Evolutionary conservation across 1,140 invertebrate species (phyloP), one percentile per base, ranked within the genome.

Genomic region (Samia ricini): DNA sequence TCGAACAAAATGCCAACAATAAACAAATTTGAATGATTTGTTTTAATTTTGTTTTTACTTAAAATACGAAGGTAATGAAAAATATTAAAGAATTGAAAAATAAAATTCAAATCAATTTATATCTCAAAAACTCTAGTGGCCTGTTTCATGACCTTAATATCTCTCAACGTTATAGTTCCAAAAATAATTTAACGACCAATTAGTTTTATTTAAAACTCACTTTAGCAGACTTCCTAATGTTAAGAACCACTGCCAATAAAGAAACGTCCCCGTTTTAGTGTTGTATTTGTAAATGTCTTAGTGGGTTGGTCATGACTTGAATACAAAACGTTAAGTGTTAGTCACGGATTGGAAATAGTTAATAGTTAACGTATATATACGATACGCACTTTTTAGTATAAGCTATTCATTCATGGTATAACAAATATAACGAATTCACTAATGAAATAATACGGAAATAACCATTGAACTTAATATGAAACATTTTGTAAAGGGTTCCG

Each of bases 221-320:
- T 42, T 42, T 12, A 42, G 33, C 15, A 42, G 15, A 42, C 33
- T 15, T 42, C 15, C 33, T 12, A 42, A 7, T 12, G n/a, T 42
- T 42, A 42, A 15, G 33, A 42, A 42, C 33, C 33, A 42, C 33
- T 10, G 12, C 33, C 12, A 12, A 42, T 42, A 29, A 29, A 29
- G 26, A 15, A 42, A 42, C 15, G 33, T 42, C 33, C 33, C 33
- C 33, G 33, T 42, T 42, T 42, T 42, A 15, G 12, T 12, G 15
- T 15, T 15, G 33, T 42, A 4, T 42, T 42, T 42, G 33, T 42
- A 42, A 42, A 42, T 12, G 33, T 42, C 33, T 42, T 42, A 57
- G 29, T 57, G 42, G 56, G 56, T 21, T 36, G 56, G 26, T 36
- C 18, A 29, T 29, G 56, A 29, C 56, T 36, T 21, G 56, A 57